phyloP scores from a whole-genome alignment of 1,140 invertebrate genomes.

The Heliconius nattereri region DNA sequence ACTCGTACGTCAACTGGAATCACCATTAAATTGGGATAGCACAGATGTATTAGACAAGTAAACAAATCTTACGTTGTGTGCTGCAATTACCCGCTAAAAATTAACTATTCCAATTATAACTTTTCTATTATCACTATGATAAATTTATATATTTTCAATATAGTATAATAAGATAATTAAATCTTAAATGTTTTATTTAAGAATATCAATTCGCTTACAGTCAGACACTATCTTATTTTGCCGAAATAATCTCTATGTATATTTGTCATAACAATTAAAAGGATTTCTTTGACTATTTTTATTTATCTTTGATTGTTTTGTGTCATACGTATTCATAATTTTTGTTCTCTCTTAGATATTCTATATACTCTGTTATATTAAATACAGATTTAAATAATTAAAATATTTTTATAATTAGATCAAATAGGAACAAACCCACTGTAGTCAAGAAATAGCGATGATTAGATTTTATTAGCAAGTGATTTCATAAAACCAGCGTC shows the following conservation, averaged over 20 bases:
- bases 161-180: no score
- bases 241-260: no score
- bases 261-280: no score
- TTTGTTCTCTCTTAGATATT: no score
- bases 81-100: conserved; percentile 33
- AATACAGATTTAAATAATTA: not conserved
- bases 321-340: no score
- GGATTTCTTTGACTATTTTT: no score
- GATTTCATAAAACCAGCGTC: conserved; percentile 37
- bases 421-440: conserved; percentile 25
- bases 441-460: conserved; percentile 47
- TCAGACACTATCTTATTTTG: no score
- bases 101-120: conserved; percentile 29
- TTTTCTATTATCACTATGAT: not conserved
- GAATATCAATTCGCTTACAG: no score
- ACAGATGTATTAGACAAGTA: conserved; percentile 47
- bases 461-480: conserved; percentile 43
- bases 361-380: no score
- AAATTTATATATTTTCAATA: no score
- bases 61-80: conserved; percentile 42
- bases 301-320: no score
- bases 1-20: conserved; percentile 21
- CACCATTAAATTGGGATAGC: conserved; percentile 41
- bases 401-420: not conserved
- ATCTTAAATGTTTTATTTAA: no score